Evolutionary conservation across 2,113 vertebrate genomes (phyloP).

Genomic region (Cercopithecus mona): DNA sequence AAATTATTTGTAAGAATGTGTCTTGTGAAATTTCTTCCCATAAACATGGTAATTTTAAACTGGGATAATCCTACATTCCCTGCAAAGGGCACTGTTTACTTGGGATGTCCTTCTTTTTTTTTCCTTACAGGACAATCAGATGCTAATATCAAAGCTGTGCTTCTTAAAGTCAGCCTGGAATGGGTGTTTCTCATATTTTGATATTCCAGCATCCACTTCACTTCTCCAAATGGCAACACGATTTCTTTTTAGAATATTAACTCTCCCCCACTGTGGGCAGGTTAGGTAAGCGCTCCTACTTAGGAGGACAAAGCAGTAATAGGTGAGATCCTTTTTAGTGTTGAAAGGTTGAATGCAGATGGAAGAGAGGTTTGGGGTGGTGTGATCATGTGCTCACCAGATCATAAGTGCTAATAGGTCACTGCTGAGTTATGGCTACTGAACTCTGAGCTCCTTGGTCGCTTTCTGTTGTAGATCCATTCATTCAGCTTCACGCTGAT

Average conservation of each 20-base stretch:
- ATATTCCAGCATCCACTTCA: not conserved
- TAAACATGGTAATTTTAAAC: not conserved
- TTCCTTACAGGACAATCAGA: not conserved
- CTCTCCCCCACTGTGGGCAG: not conserved
- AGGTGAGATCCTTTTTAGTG: not conserved
- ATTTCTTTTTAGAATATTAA: not conserved
- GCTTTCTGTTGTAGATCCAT: too few species aligned
- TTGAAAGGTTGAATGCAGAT: not conserved
- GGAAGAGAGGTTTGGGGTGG: not conserved
- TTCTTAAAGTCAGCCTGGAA: not conserved
- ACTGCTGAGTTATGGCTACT: not conserved
- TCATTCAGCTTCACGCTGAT: not conserved
- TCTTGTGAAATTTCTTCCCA: not conserved
- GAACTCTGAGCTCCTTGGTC: not conserved
- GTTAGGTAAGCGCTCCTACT: not conserved
- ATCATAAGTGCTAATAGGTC: not conserved
- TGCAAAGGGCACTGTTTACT: not conserved
- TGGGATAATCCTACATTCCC: not conserved
- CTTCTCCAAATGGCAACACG: not conserved
- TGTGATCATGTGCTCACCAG: not conserved
- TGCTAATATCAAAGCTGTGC: not conserved
- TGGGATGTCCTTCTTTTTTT: not conserved
- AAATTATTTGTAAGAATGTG: not conserved
- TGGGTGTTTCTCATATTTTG: not conserved
- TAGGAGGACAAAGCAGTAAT: not conserved